Conservation (phyloP, 2,113 vertebrate species). For the Kobus ellipsiprymnus region DNA sequence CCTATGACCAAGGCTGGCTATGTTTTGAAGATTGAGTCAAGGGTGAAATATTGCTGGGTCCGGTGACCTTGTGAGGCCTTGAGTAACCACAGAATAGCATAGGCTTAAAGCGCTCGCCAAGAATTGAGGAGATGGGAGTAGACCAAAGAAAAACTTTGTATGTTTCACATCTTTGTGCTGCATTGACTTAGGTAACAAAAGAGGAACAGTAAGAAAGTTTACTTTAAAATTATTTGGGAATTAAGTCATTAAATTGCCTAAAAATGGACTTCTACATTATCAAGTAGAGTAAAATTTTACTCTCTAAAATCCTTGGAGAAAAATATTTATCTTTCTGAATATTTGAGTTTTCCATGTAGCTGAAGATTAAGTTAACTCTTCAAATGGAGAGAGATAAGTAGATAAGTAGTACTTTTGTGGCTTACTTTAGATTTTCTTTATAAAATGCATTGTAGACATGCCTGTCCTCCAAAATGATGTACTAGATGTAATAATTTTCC, state of each 20-base stretch:
- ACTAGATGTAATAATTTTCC: background rate
- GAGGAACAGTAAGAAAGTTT: background rate
- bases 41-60: background rate
- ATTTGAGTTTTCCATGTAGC: background rate
- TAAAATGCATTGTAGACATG: background rate
- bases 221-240: background rate
- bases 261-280: background rate
- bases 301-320: background rate
- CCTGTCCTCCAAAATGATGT: background rate
- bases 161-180: background rate
- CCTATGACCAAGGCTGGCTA: background rate
- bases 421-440: background rate
- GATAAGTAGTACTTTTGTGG: background rate
- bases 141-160: background rate
- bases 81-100: background rate
- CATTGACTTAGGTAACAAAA: background rate
- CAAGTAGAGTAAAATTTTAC: background rate
- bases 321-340: background rate
- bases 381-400: background rate
- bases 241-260: background rate
- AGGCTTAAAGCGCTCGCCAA: background rate
- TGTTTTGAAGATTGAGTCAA: background rate
- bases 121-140: background rate
- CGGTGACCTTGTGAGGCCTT: background rate
- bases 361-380: conserved; percentile 18